Percentiles rank a stretch among this genome's conserved stretches.
phyloP scores from a whole-genome alignment of 2,888 invertebrate genomes.

The Rambutsinella grinnellia region DNA sequence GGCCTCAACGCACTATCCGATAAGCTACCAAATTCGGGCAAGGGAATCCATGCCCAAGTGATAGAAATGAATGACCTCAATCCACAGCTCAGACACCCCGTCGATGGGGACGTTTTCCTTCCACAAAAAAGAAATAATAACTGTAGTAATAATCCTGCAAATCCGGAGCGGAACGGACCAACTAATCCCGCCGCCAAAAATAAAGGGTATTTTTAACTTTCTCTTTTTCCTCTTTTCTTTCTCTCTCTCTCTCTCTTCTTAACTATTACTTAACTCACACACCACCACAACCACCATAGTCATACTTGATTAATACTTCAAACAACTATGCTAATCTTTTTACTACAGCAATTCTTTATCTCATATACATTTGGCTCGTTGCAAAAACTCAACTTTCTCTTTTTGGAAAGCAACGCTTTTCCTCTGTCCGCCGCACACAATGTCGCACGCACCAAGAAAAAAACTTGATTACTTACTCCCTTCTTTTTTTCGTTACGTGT shows the following conservation, averaged over 20 bases:
- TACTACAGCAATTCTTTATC: not conserved
- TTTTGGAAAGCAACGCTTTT: not conserved
- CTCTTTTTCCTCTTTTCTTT: conserved; percentile 5
- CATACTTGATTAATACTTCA: not conserved
- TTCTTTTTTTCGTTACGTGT: not conserved
- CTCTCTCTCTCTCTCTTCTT: conserved; percentile 13
- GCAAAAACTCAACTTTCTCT: too few relatives aligned
- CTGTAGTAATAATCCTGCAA: conserved; percentile 63
- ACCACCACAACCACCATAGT: not conserved
- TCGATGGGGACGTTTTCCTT: conserved; percentile 64
- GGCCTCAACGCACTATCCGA: conserved; percentile 65
- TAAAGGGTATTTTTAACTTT: conserved; percentile 63
- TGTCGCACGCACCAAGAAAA: not conserved
- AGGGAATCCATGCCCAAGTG: conserved; percentile 63
- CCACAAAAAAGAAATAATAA: conserved; percentile 61
- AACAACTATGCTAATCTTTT: not conserved
- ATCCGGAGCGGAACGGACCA: conserved; percentile 66
- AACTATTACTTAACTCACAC: not conserved
- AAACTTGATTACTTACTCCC: not conserved
- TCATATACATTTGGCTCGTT: too few relatives aligned
- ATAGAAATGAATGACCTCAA: conserved; percentile 66
- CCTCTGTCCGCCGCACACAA: not conserved
- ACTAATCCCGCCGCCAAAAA: conserved; percentile 67
- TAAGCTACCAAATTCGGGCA: conserved; percentile 64
- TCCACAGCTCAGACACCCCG: conserved; percentile 59